These are phyloP conservation scores for Anas bahamensis DNA, from an alignment of 2,797 vertebrate genomes.

Conservation along the genomic window DNA sequence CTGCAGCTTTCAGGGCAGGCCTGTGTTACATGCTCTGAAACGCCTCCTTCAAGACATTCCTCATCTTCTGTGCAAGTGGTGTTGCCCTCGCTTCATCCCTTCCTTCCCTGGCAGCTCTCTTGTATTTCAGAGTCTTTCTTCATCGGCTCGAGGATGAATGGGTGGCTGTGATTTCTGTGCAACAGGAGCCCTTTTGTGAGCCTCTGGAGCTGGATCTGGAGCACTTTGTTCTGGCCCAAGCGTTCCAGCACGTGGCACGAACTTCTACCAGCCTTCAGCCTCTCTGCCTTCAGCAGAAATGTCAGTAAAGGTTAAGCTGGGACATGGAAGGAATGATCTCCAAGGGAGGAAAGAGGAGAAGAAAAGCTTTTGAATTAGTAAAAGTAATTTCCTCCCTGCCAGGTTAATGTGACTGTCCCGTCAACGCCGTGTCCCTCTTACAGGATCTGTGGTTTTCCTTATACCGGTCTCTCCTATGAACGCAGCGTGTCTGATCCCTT, in stretches of 20 bases:
- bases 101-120: constrained; percentile 30
- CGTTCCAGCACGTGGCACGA: constrained; percentile 21
- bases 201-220: constrained; percentile 29
- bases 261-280: neutral
- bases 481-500: neutral
- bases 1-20: neutral
- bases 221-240: constrained; percentile 53
- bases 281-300: constrained; percentile 31
- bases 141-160: constrained; percentile 19
- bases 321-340: neutral
- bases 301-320: constrained; percentile 29
- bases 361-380: neutral
- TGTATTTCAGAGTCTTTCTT: constrained; percentile 17
- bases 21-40: neutral
- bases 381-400: neutral
- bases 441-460: neutral
- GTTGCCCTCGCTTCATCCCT: neutral
- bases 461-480: neutral
- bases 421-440: neutral
- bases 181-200: constrained; percentile 76
- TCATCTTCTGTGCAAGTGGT: neutral
- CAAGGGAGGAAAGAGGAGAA: neutral
- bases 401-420: neutral
- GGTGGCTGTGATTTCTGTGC: constrained; percentile 33
- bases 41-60: neutral